These are phyloP conservation scores for Ciconia stormi DNA, from an alignment of 2,113 vertebrate species.

Conservation along the genomic window DNA sequence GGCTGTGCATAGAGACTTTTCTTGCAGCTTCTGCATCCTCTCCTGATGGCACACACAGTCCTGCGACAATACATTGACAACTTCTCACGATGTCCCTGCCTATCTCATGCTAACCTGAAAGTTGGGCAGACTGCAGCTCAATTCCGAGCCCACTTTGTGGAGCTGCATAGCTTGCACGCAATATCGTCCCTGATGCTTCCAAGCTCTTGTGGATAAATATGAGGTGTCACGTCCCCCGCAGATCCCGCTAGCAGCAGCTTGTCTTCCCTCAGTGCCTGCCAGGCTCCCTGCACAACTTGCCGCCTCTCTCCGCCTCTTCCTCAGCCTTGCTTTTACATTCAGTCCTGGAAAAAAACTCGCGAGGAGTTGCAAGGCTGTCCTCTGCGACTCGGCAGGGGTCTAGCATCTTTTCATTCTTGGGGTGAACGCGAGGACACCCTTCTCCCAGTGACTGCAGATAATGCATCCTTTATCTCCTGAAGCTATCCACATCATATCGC, in stretches of 20 bases:
- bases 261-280: neutral
- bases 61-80: neutral
- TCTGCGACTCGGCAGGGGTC: neutral
- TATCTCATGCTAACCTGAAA: neutral
- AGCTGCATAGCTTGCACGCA: neutral
- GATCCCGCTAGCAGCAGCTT: neutral
- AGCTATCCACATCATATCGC: neutral
- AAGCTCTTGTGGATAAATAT: neutral
- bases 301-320: neutral
- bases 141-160: neutral
- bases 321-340: neutral
- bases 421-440: fast-evolving
- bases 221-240: neutral
- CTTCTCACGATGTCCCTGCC: neutral
- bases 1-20: neutral
- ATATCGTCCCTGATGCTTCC: neutral
- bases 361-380: neutral
- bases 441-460: neutral
- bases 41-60: neutral
- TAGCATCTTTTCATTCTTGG: neutral
- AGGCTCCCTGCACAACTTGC: neutral
- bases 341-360: neutral
- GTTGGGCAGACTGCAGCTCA: neutral
- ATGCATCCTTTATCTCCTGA: neutral
- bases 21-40: neutral